These are phyloP conservation scores for Mastigias papua DNA, from an alignment of 30 jellyfish, hydroid and myxozoan species.

Conservation along the genomic window DNA sequence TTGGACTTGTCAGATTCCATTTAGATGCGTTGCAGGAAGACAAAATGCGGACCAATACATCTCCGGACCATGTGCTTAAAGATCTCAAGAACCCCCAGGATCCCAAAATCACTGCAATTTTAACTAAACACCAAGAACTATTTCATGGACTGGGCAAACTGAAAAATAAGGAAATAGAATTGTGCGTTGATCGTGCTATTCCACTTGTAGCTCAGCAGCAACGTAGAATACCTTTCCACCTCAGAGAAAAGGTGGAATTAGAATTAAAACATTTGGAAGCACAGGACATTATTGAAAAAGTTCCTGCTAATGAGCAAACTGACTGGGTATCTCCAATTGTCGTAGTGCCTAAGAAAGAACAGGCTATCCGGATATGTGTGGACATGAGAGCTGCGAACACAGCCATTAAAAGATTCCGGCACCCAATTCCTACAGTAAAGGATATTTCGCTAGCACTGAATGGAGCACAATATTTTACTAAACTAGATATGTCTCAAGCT, in stretches of 20 bases:
- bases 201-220: constrained; percentile 55
- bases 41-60: constrained; percentile 39
- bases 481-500: no score
- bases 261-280: constrained; percentile 31
- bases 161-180: constrained; percentile 18
- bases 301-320: constrained; percentile 48
- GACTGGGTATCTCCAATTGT: constrained; percentile 53
- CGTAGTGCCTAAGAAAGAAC: constrained; percentile 32
- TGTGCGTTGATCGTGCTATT: constrained; percentile 12
- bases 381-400: constrained; percentile 52
- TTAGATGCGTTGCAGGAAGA: not conserved
- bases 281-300: constrained; percentile 55
- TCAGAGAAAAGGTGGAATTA: constrained; percentile 41
- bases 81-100: no score
- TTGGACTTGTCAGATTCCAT: constrained; percentile 30
- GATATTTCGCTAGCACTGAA: constrained; percentile 47
- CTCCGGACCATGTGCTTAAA: not conserved
- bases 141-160: constrained; percentile 45
- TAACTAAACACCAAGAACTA: not conserved
- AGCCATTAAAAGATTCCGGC: constrained; percentile 32
- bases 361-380: constrained; percentile 11
- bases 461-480: constrained; percentile 28
- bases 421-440: constrained; percentile 42
- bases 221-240: constrained; percentile 48
- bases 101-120: constrained; percentile 11